Evolutionary conservation across 2,888 invertebrate genomes (phyloP).

Genomic region (Parnassius mnemosyne): DNA sequence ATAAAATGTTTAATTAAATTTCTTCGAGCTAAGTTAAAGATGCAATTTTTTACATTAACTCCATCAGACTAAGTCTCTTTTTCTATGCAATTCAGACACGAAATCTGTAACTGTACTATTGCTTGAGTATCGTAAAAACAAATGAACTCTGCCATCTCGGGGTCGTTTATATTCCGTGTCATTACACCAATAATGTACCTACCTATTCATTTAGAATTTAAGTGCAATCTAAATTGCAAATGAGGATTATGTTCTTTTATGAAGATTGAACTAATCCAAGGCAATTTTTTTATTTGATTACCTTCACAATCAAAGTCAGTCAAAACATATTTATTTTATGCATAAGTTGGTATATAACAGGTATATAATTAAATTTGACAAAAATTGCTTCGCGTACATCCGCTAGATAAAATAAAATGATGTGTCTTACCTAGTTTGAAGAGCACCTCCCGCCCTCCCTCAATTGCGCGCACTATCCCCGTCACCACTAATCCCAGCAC

Average conservation of each 20-base stretch:
- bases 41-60: neutral
- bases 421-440: too few species aligned
- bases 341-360: too few species aligned
- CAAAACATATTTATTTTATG: too few species aligned
- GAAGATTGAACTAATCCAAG: too few species aligned
- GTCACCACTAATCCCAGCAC: too few species aligned
- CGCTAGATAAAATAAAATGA: too few species aligned
- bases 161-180: conserved; percentile 32
- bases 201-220: conserved; percentile 32
- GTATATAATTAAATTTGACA: too few species aligned
- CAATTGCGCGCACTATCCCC: too few species aligned
- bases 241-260: neutral
- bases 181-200: conserved; percentile 38
- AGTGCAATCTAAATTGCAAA: conserved; percentile 27
- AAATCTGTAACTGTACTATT: neutral
- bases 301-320: too few species aligned
- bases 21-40: neutral
- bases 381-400: too few species aligned
- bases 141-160: conserved; percentile 31
- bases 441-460: too few species aligned
- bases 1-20: conserved; percentile 9
- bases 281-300: too few species aligned
- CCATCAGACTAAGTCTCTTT: neutral
- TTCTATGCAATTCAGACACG: neutral
- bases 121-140: conserved; percentile 34